Evolutionary conservation across 2,888 invertebrate species (phyloP).

Genomic region (Crematogaster levior): DNA sequence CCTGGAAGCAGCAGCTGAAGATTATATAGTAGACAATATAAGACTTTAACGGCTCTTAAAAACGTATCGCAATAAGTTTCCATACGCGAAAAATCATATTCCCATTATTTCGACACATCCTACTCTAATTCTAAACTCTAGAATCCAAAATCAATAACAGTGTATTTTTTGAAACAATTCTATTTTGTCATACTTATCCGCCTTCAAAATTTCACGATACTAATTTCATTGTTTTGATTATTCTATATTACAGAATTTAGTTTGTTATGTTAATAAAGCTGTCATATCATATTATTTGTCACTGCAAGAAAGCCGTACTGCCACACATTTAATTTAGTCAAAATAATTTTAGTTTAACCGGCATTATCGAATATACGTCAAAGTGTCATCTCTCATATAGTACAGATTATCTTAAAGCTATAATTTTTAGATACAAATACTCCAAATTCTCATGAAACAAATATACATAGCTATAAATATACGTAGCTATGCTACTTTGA

Average conservation of each 20-base stretch:
- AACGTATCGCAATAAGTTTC: slow-evolving; percentile 55
- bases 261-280: not conserved
- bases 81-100: slow-evolving; percentile 12
- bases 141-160: not conserved
- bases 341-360: not conserved
- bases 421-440: not conserved
- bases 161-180: not conserved
- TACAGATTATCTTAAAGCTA: not conserved
- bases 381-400: not conserved
- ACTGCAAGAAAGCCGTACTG: not conserved
- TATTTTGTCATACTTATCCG: not conserved
- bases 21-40: slow-evolving; percentile 65
- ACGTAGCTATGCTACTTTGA: not conserved
- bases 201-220: not conserved
- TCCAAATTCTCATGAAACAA: not conserved
- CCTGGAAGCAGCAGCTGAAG: slow-evolving; percentile 65
- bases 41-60: slow-evolving; percentile 46
- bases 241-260: slow-evolving; percentile 5
- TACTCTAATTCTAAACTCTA: not conserved
- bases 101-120: not conserved
- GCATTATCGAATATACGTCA: not conserved
- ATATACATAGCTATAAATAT: not conserved
- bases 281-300: not conserved
- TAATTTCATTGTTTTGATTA: not conserved
- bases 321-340: not conserved